Evolutionary conservation across 2,797 vertebrate species (phyloP).

Genomic region (Podargus strigoides): DNA sequence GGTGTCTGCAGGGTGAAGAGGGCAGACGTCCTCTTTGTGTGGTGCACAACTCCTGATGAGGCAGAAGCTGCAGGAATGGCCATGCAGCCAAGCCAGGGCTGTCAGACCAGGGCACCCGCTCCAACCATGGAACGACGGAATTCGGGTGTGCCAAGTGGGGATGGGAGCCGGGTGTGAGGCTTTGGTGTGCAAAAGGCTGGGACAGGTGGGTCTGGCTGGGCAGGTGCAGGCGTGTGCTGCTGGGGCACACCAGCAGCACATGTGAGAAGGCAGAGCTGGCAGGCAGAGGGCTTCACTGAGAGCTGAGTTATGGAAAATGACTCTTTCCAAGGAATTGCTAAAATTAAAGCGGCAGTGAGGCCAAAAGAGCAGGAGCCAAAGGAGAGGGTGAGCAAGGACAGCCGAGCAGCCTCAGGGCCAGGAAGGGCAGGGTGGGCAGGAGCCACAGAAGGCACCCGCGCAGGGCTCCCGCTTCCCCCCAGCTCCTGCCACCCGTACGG

Average conservation of each 20-base stretch:
- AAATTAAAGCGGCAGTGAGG: constrained; percentile 32
- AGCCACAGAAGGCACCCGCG: neutral
- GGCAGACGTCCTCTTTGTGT: no score
- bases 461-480: neutral
- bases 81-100: neutral
- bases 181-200: constrained; percentile 24
- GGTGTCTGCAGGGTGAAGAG: neutral
- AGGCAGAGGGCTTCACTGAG: constrained; percentile 25
- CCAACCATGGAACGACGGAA: neutral
- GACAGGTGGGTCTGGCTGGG: constrained; percentile 25
- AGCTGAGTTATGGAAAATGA: constrained; percentile 66
- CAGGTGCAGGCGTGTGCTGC: constrained; percentile 54
- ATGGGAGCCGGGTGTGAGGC: neutral
- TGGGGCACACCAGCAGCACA: constrained; percentile 49
- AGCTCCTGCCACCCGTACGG: neutral
- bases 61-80: neutral
- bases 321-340: constrained; percentile 67
- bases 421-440: constrained; percentile 29
- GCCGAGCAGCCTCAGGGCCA: neutral
- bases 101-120: neutral
- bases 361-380: constrained; percentile 46
- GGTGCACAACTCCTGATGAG: fast-evolving
- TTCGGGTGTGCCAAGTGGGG: neutral
- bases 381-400: constrained; percentile 49
- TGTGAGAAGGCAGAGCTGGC: constrained; percentile 63